Percentiles rank a stretch among this genome's conserved stretches.
Evolutionary conservation across 2,113 vertebrate genomes (phyloP).

Genomic region (Brachyhypopomus occidentalis): DNA sequence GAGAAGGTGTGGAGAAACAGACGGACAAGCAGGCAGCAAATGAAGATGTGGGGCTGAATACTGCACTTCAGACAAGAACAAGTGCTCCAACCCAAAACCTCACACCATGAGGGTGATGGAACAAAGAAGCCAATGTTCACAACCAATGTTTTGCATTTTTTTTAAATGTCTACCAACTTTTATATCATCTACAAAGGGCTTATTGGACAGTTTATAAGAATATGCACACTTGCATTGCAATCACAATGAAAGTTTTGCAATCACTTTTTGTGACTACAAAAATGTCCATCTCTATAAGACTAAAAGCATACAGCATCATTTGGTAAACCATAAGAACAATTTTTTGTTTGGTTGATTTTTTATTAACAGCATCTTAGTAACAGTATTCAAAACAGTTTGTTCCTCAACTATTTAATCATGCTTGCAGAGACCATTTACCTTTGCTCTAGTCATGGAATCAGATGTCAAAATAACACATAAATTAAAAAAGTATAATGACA

Average conservation of each 20-base stretch:
- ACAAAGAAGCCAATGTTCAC: neutral
- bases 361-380: neutral
- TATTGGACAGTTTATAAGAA: neutral
- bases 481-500: too few relatives aligned
- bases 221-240: neutral
- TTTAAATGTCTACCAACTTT: too few relatives aligned
- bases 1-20: neutral
- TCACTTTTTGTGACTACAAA: neutral
- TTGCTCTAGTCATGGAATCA: neutral
- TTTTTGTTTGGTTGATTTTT: neutral
- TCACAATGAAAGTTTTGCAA: neutral
- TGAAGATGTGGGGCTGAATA: neutral
- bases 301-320: neutral
- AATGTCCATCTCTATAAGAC: neutral
- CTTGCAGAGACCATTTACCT: neutral
- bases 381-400: neutral
- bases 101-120: neutral
- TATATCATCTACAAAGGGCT: neutral
- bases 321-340: neutral
- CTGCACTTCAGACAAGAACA: neutral
- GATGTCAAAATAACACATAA: too few relatives aligned
- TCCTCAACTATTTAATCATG: neutral
- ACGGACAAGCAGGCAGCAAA: neutral
- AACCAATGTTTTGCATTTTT: too few relatives aligned
- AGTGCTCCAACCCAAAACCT: neutral